A percentile compares a stretch with the other conserved stretches of the same genome.
Conservation (phyloP, 1,140 invertebrate species). For the Drosophila navojoa region DNA sequence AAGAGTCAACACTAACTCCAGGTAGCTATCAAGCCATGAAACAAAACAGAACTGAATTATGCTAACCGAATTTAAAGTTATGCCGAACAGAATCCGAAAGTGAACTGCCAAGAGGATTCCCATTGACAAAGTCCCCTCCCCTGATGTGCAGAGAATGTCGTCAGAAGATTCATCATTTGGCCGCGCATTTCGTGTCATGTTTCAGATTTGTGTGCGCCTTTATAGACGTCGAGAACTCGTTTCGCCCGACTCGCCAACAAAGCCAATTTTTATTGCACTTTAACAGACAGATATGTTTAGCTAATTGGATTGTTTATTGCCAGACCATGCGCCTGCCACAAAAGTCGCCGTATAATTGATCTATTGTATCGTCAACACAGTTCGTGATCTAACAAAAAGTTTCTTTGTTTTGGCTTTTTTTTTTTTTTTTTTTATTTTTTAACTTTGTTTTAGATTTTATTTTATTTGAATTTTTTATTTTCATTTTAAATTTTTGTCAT, state of each 20-base stretch:
- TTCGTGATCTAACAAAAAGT: constrained; percentile 6
- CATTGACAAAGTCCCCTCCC: no score
- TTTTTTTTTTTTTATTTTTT: not conserved
- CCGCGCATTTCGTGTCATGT: constrained; percentile 14
- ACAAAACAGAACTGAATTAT: not conserved
- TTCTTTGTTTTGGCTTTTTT: constrained; percentile 15
- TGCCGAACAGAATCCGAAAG: constrained; percentile 9
- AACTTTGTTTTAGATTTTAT: no score
- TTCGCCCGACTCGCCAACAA: constrained; percentile 16
- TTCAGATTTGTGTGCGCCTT: constrained; percentile 13
- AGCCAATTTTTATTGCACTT: constrained; percentile 58
- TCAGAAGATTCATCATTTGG: constrained; percentile 8
- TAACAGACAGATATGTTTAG: constrained; percentile 57
- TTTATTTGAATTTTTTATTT: not conserved
- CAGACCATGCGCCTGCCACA: constrained; percentile 10
- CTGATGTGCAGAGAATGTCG: not conserved
- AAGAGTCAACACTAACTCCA: constrained; percentile 14
- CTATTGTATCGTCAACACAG: constrained; percentile 1
- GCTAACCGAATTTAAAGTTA: constrained; percentile 2
- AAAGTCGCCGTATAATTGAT: constrained; percentile 15
- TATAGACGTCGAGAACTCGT: constrained; percentile 37
- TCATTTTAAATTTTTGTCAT: not conserved
- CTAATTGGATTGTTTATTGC: constrained; percentile 63
- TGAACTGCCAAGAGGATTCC: constrained; percentile 3
- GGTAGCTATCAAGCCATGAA: constrained; percentile 11